Base-by-base conservation (phyloP, 1,140 invertebrate genomes). In the Asbolus verrucosus region DNA sequence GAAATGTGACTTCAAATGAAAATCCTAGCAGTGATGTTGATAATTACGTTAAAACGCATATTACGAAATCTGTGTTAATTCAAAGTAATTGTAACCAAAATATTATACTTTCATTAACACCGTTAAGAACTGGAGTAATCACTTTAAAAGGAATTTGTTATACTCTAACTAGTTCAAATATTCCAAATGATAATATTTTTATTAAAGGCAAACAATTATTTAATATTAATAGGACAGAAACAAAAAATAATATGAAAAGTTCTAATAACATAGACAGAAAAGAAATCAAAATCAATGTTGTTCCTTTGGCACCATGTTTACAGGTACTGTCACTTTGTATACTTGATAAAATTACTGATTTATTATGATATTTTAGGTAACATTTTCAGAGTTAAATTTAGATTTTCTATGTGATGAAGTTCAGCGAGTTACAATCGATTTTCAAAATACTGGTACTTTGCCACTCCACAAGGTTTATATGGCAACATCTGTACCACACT, bases 351-450 rank as follows among this genome's bases (percentile, higher is more conserved):
- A n/a, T n/a, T n/a, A n/a, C n/a, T n/a, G n/a, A n/a, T n/a, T n/a
- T n/a, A n/a, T n/a, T n/a, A n/a, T n/a, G n/a, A n/a, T n/a, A 14
- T 81, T 82, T n/a, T 77, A 90, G 88, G 84, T 90, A 9, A 86
- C 85, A 2, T 92, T 94, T 76, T 86, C 85, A 14, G 87, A 92
- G 78, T 84, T 91, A n/a, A 86, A 85, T 50, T 80, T 83, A 0
- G 87, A 90, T 60, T 86, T 93, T 76, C 81, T 93, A 36, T 90
- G 89, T 75, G 91, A 92, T 3, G 91, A 94, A 81, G 83, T 94
- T 27, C 87, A 89, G 75, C 85, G 82, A 21, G 80, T 93, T 2
- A 85, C 86, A 38, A 83, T 94, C 1, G 87, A 89, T 61, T 84
- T 94, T 19, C 85, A 84, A 38, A 94, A 94, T 76, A 83, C 85